Evolutionary conservation across 37 sponge, comb jelly and placozoan genomes (phyloP).

Genomic region (Beroe forskalii): DNA sequence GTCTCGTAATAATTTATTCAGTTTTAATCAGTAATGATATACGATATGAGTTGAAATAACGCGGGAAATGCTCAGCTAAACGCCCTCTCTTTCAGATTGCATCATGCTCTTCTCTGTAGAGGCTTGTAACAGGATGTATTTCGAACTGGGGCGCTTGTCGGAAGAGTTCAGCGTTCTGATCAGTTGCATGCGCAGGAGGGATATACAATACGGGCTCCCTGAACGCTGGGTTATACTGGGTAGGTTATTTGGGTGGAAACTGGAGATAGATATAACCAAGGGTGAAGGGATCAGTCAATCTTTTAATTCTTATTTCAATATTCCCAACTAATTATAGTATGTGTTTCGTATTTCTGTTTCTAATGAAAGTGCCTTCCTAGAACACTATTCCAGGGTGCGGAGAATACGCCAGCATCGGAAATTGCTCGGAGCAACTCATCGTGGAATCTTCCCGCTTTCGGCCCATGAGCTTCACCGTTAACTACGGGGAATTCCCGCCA

Average conservation of each 20-base stretch:
- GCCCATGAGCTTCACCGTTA: not conserved
- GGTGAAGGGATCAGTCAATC: too few species aligned
- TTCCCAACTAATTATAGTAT: too few species aligned
- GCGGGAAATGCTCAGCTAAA: too few species aligned
- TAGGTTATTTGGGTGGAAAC: not conserved
- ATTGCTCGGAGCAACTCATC: not conserved
- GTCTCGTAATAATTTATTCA: too few species aligned
- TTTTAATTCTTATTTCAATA: too few species aligned
- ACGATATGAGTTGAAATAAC: too few species aligned
- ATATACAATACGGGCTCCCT: not conserved
- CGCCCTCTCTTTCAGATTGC: not conserved
- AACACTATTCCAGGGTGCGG: not conserved
- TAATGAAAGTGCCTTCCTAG: too few species aligned
- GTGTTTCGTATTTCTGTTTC: too few species aligned
- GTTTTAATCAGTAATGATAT: too few species aligned
- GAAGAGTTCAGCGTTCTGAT: not conserved
- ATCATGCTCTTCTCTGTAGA: not conserved
- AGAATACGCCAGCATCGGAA: not conserved
- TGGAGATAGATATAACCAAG: too few species aligned
- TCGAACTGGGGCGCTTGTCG: not conserved
- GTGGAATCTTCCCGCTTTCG: not conserved
- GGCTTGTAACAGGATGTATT: not conserved
- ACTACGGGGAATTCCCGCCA: not conserved
- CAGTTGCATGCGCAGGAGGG: not conserved
- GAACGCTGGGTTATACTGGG: not conserved